phyloP scores from a whole-genome alignment of 2,113 vertebrate genomes.

The Rhizomys pruinosus region DNA sequence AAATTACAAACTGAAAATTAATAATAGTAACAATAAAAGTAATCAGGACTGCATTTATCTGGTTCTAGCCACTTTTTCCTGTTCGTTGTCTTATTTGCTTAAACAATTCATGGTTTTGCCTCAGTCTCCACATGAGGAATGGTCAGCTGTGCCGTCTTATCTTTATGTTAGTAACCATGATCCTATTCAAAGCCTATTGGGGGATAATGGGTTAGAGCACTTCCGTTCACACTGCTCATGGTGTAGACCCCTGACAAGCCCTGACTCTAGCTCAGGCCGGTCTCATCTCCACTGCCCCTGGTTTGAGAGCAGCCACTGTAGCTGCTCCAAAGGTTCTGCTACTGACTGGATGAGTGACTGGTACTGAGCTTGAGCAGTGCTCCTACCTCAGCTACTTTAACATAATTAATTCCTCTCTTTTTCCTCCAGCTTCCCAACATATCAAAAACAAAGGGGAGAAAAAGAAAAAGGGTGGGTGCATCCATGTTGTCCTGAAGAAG shows the following conservation, averaged over 20 bases:
- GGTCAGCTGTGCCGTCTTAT: background rate
- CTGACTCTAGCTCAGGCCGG: background rate
- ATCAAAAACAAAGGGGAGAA: background rate
- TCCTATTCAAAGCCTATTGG: background rate
- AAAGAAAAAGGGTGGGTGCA: background rate
- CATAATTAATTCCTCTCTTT: background rate
- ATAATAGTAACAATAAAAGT: constrained; percentile 26
- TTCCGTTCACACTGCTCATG: background rate
- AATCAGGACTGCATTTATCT: background rate
- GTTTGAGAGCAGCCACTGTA: background rate
- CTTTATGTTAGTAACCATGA: background rate
- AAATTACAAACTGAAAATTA: background rate
- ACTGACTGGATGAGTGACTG: background rate
- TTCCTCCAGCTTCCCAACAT: background rate
- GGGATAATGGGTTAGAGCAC: background rate
- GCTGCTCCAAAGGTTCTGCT: background rate
- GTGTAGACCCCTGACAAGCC: background rate
- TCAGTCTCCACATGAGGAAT: background rate
- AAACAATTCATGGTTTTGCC: background rate
- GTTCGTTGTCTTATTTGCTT: constrained; percentile 7
- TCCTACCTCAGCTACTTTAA: background rate
- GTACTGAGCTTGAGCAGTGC: background rate
- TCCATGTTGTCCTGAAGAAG: background rate
- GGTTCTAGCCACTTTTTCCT: background rate
- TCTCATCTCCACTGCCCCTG: background rate